Evolutionary conservation across 2,888 invertebrate species (phyloP), one percentile per base, ranked within the genome.

Genomic region (Brassicogethes aeneus): DNA sequence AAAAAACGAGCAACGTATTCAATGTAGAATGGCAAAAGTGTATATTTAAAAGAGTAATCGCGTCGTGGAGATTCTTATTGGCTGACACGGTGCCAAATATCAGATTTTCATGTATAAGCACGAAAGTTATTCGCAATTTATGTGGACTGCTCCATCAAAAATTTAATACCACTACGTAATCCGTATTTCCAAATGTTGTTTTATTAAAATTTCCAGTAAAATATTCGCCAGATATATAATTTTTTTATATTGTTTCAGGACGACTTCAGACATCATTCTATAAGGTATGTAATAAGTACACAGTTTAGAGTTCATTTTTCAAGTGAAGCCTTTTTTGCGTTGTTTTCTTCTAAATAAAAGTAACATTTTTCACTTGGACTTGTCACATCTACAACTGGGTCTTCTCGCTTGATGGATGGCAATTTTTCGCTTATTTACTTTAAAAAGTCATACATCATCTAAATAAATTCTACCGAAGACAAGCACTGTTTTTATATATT

Each of bases 21-120:
- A n/a, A n/a, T n/a, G n/a, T n/a, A n/a, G n/a, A n/a, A n/a, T n/a
- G n/a, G n/a, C n/a, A n/a, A n/a, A n/a, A n/a, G n/a, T n/a, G n/a
- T n/a, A n/a, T n/a, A n/a, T n/a, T n/a, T n/a, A n/a, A n/a, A n/a
- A n/a, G n/a, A n/a, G n/a, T n/a, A n/a, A n/a, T n/a, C n/a, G n/a
- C n/a, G n/a, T n/a, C n/a, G n/a, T n/a, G n/a, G n/a, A n/a, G n/a
- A n/a, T n/a, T 42, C 40, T 50, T 48, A 56, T 55, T 55, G 56
- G 52, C 54, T 48, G 51, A 52, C 43, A 51, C 41, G 45, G 48
- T 55, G 55, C 56, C 57, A 57, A 57, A 57, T 57, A 57, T 57
- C 54, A 51, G 50, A 54, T 54, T 53, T 47, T 56, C 52, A 57
- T 57, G 57, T 57, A 55, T 50, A 53, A 56, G 57, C 59, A 57